Percentiles rank a stretch among this genome's conserved stretches.
These are phyloP conservation scores for Nothocercus nigrocapillus DNA, from an alignment of 2,113 vertebrate genomes.

Conservation along the genomic window DNA sequence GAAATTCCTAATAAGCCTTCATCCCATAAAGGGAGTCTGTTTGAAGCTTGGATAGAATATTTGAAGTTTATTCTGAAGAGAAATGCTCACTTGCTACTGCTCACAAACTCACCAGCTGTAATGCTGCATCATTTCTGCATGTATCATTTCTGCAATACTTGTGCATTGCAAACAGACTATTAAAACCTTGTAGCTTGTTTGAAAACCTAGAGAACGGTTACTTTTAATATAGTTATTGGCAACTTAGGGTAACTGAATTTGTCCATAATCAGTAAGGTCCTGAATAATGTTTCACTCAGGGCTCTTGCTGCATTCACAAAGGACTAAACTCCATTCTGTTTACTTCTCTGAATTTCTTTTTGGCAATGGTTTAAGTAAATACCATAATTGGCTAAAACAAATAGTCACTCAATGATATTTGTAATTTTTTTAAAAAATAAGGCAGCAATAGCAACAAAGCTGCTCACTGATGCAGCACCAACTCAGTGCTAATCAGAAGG, in stretches of 20 bases:
- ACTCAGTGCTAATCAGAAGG: background rate
- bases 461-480: background rate
- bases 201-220: background rate
- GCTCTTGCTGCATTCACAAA: background rate
- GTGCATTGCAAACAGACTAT: background rate
- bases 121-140: background rate
- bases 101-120: background rate
- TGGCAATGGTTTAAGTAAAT: background rate
- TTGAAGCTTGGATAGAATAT: background rate
- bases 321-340: background rate
- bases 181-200: background rate
- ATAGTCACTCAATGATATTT: background rate
- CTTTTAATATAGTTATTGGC: background rate
- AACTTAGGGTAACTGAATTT: background rate
- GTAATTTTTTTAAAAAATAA: background rate
- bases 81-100: background rate
- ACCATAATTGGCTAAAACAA: background rate
- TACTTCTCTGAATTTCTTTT: background rate
- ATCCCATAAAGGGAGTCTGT: background rate
- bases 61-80: background rate
- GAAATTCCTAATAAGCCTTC: background rate
- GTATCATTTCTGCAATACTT: background rate
- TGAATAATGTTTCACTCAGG: background rate
- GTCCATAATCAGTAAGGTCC: background rate
- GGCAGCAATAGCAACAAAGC: fast-evolving